Base-by-base conservation (phyloP, 2,888 invertebrate species). In the Netelia melanura region DNA sequence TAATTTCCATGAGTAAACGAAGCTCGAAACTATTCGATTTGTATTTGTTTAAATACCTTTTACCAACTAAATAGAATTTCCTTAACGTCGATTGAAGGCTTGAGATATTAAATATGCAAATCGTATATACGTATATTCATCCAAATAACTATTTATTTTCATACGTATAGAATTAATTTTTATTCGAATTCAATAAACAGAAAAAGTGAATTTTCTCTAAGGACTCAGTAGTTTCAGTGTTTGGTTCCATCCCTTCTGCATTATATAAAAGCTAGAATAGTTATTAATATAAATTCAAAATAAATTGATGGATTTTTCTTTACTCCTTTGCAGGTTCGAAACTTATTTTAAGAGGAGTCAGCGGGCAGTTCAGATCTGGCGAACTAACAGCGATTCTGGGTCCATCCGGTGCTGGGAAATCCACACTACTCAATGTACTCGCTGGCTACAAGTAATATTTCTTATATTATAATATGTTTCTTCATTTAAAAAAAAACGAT, bases 331-430 rank as follows among this genome's bases (percentile, higher is more conserved):
- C 94, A 97, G 97, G 96, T 87, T 95, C 96, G 1, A 98, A 98
- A 93, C 94, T 96, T 54, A 97, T 98, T 89, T 94, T 98, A 79
- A 95, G 97, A 85, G 96, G 96, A 76, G 95, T 99, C 77, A 97
- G 96, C 87, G 99, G 99, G 0, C 96, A 96, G 90, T 98, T 98
- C 93, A 95, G 95, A 62, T 97, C 98, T 0, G 98, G 98, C 11
- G 96, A 98, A 92, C 94, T 99, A 85, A 98, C 97, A 0, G 98
- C 98, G 58, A 98, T 99, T 87, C 95, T 99, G 94, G 99, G 99
- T 0, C 98, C 98, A 0, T 98, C 98, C 0, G 99, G 98, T 0
- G 97, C 98, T 3, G 98, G 98, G 67, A 98, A 98, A 94, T 98
- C 98, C 75, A 98, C 98, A 0, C 94, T 98, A 9, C 95, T 98